Base-by-base conservation (phyloP, 2,113 vertebrate genomes). In the Daphoenositta chrysoptera region DNA sequence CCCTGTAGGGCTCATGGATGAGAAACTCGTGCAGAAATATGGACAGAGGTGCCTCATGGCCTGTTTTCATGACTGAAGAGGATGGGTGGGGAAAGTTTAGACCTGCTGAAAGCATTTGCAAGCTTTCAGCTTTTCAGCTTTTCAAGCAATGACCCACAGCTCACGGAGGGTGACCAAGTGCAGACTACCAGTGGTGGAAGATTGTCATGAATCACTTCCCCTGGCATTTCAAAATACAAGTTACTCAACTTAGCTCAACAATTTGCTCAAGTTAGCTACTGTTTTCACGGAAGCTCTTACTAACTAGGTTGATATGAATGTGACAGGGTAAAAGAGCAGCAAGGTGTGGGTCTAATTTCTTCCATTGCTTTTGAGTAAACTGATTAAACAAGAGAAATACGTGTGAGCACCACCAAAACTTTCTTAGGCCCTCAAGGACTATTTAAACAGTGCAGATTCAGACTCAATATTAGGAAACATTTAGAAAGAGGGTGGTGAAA, bases 161-260 rank as follows among this genome's bases (percentile, higher is more conserved):
- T 73, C 56, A 56, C 14, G n/a, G 60, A 83, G 21, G 17, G 21
- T 88, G 68, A 86, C 68, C 42, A 60, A 90, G 30, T 42, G 17
- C 68, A 90, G 64, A 48, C 26, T 48, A 51, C 48, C 13, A 60
- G 8, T 56, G 35, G 21, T 72, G 30, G 47, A 56, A 88, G 28
- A 51, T 27, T 31, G 33, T 39, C 58, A 23, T n/a, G 5, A 93
- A 81, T 68, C 85, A 96, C 20, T 89, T 97, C 96, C 92, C 60
- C 60, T 53, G 20, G 47, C 48, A 45, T 90, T 94, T 92, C 84
- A 86, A 89, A 94, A 91, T 42, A n/a, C 3, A 33, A 12, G 44
- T 95, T 91, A 89, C 94, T 87, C 77, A 90, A 89, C n/a, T n/a
- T n/a, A n/a, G n/a, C n/a, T n/a, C n/a, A n/a, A n/a, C n/a, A n/a